Conservation (phyloP, 2,797 vertebrate species). For the Falco biarmicus region DNA sequence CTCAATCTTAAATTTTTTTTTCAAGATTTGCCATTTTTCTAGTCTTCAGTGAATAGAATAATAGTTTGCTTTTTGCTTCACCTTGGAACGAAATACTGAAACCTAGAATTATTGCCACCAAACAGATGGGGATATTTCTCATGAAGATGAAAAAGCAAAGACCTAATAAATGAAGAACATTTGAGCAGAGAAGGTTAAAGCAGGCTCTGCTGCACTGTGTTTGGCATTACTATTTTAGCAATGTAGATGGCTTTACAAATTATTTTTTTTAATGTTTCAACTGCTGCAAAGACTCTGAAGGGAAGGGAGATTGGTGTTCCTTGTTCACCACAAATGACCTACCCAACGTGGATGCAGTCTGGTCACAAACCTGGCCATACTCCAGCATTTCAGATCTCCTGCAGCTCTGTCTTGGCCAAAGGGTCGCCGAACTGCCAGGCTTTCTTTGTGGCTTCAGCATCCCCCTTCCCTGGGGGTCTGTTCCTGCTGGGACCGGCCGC, state of each 20-base stretch:
- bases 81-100: constrained; percentile 39
- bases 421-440: not conserved
- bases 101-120: constrained; percentile 25
- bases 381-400: not conserved
- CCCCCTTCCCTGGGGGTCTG: not conserved
- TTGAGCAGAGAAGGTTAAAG: constrained; percentile 36
- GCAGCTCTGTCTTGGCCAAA: not conserved
- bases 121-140: constrained; percentile 50
- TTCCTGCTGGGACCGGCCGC: not conserved
- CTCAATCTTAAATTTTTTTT: not conserved
- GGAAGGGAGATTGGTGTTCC: not conserved
- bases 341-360: not conserved
- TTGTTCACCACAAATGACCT: not conserved
- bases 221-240: constrained; percentile 21
- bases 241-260: not conserved
- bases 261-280: not conserved
- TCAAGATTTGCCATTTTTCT: constrained; percentile 27
- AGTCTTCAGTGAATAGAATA: constrained; percentile 32
- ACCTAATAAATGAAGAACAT: constrained; percentile 22
- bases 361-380: not conserved
- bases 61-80: constrained; percentile 38
- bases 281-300: constrained; percentile 13
- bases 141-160: constrained; percentile 24
- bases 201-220: not conserved
- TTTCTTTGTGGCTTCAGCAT: not conserved